A percentile compares a stretch with the other conserved stretches of the same genome.
phyloP scores from a whole-genome alignment of 1,140 invertebrate genomes.

The Penaeus vannamei region DNA sequence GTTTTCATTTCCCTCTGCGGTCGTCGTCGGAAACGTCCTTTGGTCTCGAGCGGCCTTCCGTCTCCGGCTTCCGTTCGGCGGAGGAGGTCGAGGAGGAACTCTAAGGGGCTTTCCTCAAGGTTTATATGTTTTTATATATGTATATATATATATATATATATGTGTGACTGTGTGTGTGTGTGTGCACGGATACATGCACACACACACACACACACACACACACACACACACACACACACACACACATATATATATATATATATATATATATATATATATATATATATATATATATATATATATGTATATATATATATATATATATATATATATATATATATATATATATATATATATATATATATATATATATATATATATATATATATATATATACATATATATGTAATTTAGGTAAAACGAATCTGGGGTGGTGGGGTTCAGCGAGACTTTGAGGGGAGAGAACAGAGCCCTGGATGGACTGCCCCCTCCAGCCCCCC shows the following conservation, averaged over 20 bases:
- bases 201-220: neutral
- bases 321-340: slow-evolving; percentile 25
- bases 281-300: neutral
- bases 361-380: slow-evolving; percentile 20
- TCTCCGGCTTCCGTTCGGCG: too few species aligned
- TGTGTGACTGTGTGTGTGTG: neutral
- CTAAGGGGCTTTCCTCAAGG: too few species aligned
- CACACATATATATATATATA: neutral
- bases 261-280: too few species aligned
- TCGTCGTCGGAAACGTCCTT: too few species aligned
- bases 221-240: slow-evolving; percentile 7
- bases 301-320: slow-evolving; percentile 29
- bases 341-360: slow-evolving; percentile 27
- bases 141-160: slow-evolving; percentile 9
- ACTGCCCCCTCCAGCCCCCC: too few species aligned
- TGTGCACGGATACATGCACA: neutral
- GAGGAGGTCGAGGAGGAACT: too few species aligned
- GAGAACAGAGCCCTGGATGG: too few species aligned
- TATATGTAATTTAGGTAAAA: neutral
- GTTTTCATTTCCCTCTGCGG: neutral
- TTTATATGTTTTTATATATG: neutral
- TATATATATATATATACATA: neutral
- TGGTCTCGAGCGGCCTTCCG: too few species aligned
- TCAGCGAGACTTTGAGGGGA: too few species aligned
- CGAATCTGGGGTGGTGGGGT: too few species aligned